Base-by-base conservation (phyloP, 1,140 invertebrate genomes). In the Drosophila repletoides region DNA sequence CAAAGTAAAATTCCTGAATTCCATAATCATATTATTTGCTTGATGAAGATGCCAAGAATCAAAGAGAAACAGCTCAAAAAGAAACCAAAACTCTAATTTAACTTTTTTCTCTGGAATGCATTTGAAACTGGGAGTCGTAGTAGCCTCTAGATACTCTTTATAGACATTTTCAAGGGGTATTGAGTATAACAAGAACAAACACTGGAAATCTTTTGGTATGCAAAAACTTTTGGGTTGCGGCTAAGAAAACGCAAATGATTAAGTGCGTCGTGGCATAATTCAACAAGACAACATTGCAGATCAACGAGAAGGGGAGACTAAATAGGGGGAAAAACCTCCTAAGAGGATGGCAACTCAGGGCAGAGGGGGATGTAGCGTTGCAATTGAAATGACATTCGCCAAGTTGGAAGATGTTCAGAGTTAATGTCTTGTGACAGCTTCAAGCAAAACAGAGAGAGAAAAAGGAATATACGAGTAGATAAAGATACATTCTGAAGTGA, bases 241-340 rank as follows among this genome's bases (percentile, higher is more conserved):
- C 66, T 48, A 73, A 66, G 70, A 84, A 84, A 83, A 79, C 80
- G 80, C 74, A 83, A 84, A 83, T 83, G 79, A 83, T 83, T 84
- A 83, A 83, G 79, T 83, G 70, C 79, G 70, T 74, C 63, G 66
- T 49, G 80, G 65, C 72, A 83, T 83, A 83, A 83, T 83, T 84
- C 79, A 84, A 64, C 65, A 63, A 61, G 79, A 84, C 79, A 84
- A 84, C 79, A 79, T 65, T 65, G 36, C 59, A 66, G 60, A 10
- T 41, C 33, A 60, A 10, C 17, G 29, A 17, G 15, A 7, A 19
- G 17, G 6, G 14, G 21, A 1, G 17, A 4, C 10, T 2, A 3
- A 9, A 1, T 28, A 10, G 29, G n/a, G 33, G 7, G 21, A n/a
- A 45, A 9, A 19, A 29, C 31, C 41, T 67, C 15, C 51, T 58